These are phyloP conservation scores for Phrynocephalus guinanensis DNA, from an alignment of 2,797 vertebrate genomes.

Conservation along the genomic window DNA sequence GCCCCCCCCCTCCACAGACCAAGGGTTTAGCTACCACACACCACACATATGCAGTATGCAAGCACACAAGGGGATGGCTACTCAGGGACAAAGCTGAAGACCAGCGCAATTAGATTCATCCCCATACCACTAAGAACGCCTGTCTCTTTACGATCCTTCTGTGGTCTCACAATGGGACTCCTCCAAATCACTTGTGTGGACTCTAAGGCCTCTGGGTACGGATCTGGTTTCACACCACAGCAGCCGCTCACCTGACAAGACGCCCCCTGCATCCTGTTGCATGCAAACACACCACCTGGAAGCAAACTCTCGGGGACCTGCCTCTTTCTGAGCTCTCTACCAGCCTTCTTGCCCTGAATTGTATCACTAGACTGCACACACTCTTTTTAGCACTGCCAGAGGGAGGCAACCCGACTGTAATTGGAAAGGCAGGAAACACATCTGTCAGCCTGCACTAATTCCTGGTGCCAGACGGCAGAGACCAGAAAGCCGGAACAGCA, in stretches of 20 bases:
- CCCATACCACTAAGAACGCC: too few species aligned
- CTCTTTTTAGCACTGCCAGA: constrained; percentile 65
- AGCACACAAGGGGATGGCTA: too few species aligned
- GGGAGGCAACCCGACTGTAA: constrained; percentile 70
- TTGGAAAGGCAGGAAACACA: constrained; percentile 71
- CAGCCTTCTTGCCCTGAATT: constrained; percentile 66
- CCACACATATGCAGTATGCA: too few species aligned
- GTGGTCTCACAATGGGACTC: not conserved
- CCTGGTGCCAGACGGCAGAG: constrained; percentile 69
- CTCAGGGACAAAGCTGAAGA: too few species aligned
- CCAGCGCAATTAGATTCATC: too few species aligned
- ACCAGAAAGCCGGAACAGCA: constrained; percentile 52
- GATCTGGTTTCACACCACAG: not conserved
- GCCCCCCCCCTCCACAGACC: too few species aligned
- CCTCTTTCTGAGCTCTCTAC: constrained; percentile 62
- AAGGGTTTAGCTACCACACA: too few species aligned
- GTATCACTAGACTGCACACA: constrained; percentile 50
- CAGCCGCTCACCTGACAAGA: constrained; percentile 42
- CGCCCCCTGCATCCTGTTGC: constrained; percentile 41
- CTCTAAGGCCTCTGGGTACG: fast-evolving
- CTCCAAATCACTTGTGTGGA: not conserved
- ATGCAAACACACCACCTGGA: constrained; percentile 57
- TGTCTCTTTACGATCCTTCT: too few species aligned
- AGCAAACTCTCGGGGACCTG: constrained; percentile 51
- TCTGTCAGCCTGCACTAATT: constrained; percentile 69